Evolutionary conservation across 2,113 vertebrate species (phyloP).

Genomic region (Pycnonotus jocosus): DNA sequence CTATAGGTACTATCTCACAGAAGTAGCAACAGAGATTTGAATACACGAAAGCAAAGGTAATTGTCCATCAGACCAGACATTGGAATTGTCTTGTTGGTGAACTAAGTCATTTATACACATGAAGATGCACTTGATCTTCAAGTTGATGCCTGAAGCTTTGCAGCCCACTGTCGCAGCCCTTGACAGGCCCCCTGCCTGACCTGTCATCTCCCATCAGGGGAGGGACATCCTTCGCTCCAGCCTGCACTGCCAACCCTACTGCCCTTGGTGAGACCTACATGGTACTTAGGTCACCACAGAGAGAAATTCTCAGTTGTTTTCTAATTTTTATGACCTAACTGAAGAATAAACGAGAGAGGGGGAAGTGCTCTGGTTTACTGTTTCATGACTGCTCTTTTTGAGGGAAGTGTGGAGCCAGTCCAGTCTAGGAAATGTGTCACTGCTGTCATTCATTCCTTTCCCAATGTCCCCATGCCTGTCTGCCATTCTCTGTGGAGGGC

Average conservation of each 20-base stretch:
- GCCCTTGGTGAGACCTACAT: not conserved
- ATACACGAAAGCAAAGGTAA: not conserved
- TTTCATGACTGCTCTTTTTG: not conserved
- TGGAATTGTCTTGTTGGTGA: not conserved
- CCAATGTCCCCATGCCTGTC: accelerated
- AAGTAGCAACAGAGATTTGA: not conserved
- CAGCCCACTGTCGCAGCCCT: not conserved
- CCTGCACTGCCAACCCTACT: not conserved
- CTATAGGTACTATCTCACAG: not conserved
- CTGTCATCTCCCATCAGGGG: not conserved
- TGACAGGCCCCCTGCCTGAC: not conserved
- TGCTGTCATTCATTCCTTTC: not conserved
- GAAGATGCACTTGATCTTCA: not conserved
- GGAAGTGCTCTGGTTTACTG: not conserved
- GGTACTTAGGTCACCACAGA: not conserved
- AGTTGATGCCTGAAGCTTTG: not conserved
- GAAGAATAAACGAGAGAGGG: not conserved
- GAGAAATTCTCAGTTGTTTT: not conserved
- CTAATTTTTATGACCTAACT: not conserved
- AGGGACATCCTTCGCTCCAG: not conserved
- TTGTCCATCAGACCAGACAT: not conserved
- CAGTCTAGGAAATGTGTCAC: not conserved
- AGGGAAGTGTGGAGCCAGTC: not conserved
- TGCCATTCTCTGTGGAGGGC: not conserved
- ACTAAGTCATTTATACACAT: not conserved